phyloP scores from a whole-genome alignment of 2,888 invertebrate genomes.

The Cotesia congregata region DNA sequence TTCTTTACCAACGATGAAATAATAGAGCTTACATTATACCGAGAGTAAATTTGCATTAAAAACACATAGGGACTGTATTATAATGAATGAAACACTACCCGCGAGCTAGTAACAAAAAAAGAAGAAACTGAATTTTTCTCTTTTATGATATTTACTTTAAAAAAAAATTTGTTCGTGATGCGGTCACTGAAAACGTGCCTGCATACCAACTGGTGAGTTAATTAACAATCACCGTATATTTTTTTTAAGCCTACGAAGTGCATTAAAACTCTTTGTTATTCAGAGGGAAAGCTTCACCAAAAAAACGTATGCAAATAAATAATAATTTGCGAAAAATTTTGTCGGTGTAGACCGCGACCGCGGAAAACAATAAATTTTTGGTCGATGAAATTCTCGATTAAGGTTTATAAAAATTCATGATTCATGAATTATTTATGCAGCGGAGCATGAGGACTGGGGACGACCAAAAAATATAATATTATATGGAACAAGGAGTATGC shows the following conservation, averaged over 20 bases:
- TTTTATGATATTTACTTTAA: background rate
- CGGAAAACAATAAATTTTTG: conserved; percentile 12
- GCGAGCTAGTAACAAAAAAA: conserved; percentile 21
- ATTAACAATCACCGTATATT: conserved; percentile 62
- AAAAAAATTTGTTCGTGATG: background rate
- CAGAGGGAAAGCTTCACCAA: background rate
- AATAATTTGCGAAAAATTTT: background rate
- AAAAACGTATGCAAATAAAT: background rate
- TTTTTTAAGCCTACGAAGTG: conserved; percentile 55
- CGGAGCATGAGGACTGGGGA: conserved; percentile 9
- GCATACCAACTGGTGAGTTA: conserved; percentile 51
- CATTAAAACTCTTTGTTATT: background rate
- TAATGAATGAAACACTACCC: conserved; percentile 32
- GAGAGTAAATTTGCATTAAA: conserved; percentile 33
- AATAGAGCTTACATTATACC: background rate
- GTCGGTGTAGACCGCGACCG: background rate
- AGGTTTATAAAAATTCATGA: conserved; percentile 33
- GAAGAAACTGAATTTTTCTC: conserved; percentile 3
- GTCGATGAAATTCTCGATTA: conserved; percentile 37
- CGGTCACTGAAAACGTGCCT: background rate
- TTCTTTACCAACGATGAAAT: background rate
- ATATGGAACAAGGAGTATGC: too few species aligned
- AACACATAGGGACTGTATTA: conserved; percentile 10
- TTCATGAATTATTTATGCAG: conserved; percentile 35
- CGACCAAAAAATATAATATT: background rate